Evolutionary conservation across 2,113 vertebrate species (phyloP).

Genomic region (Phyllostomus hastatus): DNA sequence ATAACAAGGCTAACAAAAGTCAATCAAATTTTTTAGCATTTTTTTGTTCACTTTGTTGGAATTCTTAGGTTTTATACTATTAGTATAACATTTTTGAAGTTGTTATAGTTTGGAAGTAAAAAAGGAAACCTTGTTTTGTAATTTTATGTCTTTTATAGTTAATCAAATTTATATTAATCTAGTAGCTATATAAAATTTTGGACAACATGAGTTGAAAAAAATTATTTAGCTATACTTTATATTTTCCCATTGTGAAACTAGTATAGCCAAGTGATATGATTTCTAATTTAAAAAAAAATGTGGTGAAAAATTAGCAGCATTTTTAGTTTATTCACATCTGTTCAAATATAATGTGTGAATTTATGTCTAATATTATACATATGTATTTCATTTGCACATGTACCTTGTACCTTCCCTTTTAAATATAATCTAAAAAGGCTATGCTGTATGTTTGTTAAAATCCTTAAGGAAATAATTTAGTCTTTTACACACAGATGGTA

Average conservation of each 20-base stretch:
- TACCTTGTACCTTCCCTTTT: neutral
- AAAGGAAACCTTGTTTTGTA: neutral
- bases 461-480: neutral
- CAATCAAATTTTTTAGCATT: neutral
- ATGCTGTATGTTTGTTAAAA: neutral
- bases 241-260: neutral
- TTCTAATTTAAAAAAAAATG: neutral
- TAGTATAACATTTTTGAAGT: neutral
- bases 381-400: neutral
- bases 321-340: neutral
- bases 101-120: neutral
- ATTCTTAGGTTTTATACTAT: neutral
- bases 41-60: neutral
- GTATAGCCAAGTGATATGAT: neutral
- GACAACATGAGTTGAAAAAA: neutral
- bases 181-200: neutral
- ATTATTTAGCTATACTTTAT: neutral
- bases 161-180: neutral
- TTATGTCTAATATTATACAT: neutral
- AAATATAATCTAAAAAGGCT: neutral
- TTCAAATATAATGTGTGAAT: neutral
- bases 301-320: neutral
- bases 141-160: neutral
- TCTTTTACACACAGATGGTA: neutral
- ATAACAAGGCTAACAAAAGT: neutral